Conservation (phyloP, 2,113 vertebrate species). For the Hucho hucho region DNA sequence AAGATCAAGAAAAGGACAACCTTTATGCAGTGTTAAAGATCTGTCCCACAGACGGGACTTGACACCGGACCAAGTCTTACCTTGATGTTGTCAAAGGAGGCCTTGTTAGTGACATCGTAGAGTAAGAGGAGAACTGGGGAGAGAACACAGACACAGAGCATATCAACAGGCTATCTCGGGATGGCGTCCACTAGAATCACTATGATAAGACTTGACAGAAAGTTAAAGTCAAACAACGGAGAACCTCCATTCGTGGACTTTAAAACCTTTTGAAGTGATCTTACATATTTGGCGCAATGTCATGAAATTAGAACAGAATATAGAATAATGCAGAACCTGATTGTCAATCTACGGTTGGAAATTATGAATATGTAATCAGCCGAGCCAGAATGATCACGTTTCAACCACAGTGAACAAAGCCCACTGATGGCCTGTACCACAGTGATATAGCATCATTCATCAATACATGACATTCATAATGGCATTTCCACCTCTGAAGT, state of each 20-base stretch:
- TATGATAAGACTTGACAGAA: not conserved
- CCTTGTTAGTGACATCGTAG: constrained; percentile 89
- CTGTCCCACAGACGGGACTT: not conserved
- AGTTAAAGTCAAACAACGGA: not conserved
- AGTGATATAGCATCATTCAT: not conserved
- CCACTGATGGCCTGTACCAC: not conserved
- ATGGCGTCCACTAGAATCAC: not conserved
- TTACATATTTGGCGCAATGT: too few relatives aligned
- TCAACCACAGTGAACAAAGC: not conserved
- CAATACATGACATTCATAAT: not conserved
- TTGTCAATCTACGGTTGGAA: too few relatives aligned
- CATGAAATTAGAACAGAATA: not conserved
- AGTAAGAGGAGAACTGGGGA: constrained; percentile 85
- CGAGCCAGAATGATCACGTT: not conserved
- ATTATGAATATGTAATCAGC: not conserved
- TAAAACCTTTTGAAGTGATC: not conserved
- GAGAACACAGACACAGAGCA: constrained; percentile 4
- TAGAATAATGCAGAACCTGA: too few relatives aligned
- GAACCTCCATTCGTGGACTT: not conserved
- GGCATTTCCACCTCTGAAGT: not conserved
- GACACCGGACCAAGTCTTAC: constrained; percentile 58
- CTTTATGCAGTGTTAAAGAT: not conserved
- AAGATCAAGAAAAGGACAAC: not conserved
- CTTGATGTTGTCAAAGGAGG: constrained; percentile 90
- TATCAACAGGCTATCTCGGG: not conserved